Evolutionary conservation across 2,113 vertebrate genomes (phyloP), one percentile per base, ranked within the genome.

Genomic region (Pluvianellus socialis): DNA sequence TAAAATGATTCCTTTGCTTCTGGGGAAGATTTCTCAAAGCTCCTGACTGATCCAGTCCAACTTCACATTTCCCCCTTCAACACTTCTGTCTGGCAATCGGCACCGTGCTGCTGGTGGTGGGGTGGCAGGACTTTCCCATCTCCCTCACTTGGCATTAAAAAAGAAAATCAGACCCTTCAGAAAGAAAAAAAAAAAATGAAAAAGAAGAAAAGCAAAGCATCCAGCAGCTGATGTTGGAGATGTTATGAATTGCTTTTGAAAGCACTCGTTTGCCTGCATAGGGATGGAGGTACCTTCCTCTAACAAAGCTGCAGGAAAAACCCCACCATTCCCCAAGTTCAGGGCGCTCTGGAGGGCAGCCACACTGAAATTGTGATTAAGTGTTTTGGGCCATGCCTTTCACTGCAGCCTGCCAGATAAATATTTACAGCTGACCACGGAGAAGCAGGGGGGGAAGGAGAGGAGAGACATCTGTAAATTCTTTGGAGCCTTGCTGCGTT

Each of bases 361-460:
- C 95, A 92, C 4, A 4, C 73, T 94, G 90, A 89, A 97, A 92
- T 38, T 79, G 93, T 96, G 94, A 96, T 98, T 93, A 97, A 97
- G 94, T 96, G 94, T 92, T 96, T 95, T 74, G 58, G 85, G 79
- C 96, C 86, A 91, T 96, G 93, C 91, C 92, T 97, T 97, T 97
- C 94, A 72, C 92, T 94, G 82, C 65, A 92, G 94, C 75, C 86
- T 97, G 83, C 84, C 95, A 97, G 96, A 97, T 97, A 98, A 97
- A 97, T 97, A 97, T 97, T 96, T 98, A 95, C 96, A 98, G 96
- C 97, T 97, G 97, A 96, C 89, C 86, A 90, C 14, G 3, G 76
- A 92, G 84, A 88, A 84, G 89, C 7, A 2, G 52, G 42, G 56
- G 61, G 75, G 70, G 65, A 83, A 81, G 73, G 66, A 96, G 86